phyloP scores from a whole-genome alignment of 92 coral and sea anemone species.

The Phenganax marumi region DNA sequence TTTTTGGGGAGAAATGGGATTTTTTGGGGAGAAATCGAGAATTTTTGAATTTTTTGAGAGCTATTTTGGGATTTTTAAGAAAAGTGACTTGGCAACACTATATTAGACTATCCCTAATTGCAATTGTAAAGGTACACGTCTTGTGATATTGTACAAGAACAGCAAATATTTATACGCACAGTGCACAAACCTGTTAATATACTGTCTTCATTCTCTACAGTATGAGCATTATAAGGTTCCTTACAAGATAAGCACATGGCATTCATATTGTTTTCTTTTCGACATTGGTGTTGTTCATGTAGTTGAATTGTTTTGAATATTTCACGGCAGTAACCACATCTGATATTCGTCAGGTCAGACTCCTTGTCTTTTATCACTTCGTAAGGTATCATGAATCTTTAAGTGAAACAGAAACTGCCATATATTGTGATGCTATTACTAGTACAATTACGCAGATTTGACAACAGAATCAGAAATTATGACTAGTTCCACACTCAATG shows the following conservation, averaged over 20 bases:
- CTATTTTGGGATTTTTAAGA: too few relatives aligned
- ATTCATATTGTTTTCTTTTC: conserved; percentile 14
- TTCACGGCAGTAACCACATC: conserved; percentile 25
- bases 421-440: too few relatives aligned
- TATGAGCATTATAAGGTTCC: conserved; percentile 12
- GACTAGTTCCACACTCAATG: too few relatives aligned
- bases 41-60: too few relatives aligned
- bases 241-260: conserved; percentile 17
- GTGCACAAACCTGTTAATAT: neutral
- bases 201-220: neutral
- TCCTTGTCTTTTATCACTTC: conserved; percentile 29
- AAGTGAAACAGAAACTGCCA: too few relatives aligned
- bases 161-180: neutral
- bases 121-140: neutral
- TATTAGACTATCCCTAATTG: too few relatives aligned
- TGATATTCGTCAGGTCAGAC: conserved; percentile 8
- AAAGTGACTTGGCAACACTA: too few relatives aligned
- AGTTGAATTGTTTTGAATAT: conserved; percentile 10
- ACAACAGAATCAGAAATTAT: too few relatives aligned
- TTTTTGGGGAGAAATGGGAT: too few relatives aligned
- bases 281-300: conserved; percentile 30
- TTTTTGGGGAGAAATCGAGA: too few relatives aligned
- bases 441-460: too few relatives aligned
- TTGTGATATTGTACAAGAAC: neutral
- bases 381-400: conserved; percentile 14